Percentiles rank a stretch among this genome's conserved stretches.
Conservation (phyloP, 2,113 vertebrate genomes). For the Synodontis membranacea region DNA sequence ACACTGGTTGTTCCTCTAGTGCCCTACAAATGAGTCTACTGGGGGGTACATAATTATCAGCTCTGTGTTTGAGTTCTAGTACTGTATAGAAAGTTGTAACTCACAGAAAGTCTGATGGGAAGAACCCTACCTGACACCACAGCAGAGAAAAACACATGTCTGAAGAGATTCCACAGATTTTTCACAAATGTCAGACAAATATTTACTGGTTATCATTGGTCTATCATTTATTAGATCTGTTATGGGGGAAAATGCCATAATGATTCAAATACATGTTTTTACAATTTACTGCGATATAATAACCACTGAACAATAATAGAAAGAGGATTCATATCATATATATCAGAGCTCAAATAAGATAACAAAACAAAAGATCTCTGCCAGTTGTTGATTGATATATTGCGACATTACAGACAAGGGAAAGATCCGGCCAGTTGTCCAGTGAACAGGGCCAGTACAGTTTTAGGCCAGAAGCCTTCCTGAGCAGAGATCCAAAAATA, state of each 20-base stretch:
- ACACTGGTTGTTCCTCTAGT: neutral
- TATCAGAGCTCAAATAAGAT: neutral
- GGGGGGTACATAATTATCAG: neutral
- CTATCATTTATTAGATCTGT: neutral
- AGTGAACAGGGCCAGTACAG: neutral
- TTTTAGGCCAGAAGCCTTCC: neutral
- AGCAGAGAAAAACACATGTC: neutral
- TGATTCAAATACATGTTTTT: neutral
- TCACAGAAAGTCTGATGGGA: neutral
- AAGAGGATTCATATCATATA: neutral
- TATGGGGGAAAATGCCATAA: neutral
- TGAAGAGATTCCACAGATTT: neutral
- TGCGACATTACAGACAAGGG: conserved; percentile 1
- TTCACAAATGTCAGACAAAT: neutral
- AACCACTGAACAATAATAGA: neutral
- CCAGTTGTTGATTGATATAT: neutral
- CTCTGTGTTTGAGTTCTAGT: neutral
- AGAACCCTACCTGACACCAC: conserved; percentile 6
- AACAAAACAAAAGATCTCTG: neutral
- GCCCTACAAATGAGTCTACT: neutral
- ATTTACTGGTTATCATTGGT: neutral
- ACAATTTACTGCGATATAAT: neutral
- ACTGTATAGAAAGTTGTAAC: neutral
- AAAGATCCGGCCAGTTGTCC: neutral
- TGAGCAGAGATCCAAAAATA: conserved; percentile 21